Conservation (phyloP, 2,888 invertebrate genomes). For the Hylaea fasciaria region DNA sequence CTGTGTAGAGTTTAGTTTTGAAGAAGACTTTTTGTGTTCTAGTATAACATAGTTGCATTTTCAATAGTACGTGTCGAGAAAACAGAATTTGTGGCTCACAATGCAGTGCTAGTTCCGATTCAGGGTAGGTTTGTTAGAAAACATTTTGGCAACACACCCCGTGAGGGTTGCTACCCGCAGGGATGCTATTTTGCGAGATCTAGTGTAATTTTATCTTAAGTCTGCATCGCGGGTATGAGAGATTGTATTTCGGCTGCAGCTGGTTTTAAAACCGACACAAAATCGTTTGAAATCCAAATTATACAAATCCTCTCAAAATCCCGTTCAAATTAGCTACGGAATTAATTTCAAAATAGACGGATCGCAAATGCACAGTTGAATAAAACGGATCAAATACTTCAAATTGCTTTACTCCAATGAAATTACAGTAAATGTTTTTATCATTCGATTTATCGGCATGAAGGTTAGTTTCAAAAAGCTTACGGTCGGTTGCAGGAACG, state of each 20-base stretch:
- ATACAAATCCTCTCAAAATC: neutral
- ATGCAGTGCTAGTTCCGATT: conserved; percentile 37
- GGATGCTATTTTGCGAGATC: conserved; percentile 26
- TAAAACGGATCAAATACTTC: too few relatives aligned
- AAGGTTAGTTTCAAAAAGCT: too few relatives aligned
- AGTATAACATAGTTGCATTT: conserved; percentile 24
- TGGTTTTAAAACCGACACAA: too few relatives aligned
- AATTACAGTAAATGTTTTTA: too few relatives aligned
- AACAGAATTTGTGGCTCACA: conserved; percentile 40
- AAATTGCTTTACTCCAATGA: too few relatives aligned
- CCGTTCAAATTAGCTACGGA: neutral
- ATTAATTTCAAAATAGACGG: too few relatives aligned
- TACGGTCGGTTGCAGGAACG: too few relatives aligned
- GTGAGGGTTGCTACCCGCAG: conserved; percentile 22
- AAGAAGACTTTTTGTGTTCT: neutral
- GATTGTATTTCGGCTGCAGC: conserved; percentile 1
- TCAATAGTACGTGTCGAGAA: conserved; percentile 42
- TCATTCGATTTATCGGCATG: too few relatives aligned
- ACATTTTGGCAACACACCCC: conserved; percentile 38
- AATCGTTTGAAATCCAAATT: too few relatives aligned
- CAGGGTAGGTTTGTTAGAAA: conserved; percentile 38
- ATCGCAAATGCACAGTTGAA: too few relatives aligned
- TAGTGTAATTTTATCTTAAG: conserved; percentile 25
- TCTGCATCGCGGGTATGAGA: conserved; percentile 7
- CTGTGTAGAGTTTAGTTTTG: conserved; percentile 11